These are phyloP conservation scores for Drosophila monieri DNA, from an alignment of 2,888 invertebrate species.

Conservation along the genomic window DNA sequence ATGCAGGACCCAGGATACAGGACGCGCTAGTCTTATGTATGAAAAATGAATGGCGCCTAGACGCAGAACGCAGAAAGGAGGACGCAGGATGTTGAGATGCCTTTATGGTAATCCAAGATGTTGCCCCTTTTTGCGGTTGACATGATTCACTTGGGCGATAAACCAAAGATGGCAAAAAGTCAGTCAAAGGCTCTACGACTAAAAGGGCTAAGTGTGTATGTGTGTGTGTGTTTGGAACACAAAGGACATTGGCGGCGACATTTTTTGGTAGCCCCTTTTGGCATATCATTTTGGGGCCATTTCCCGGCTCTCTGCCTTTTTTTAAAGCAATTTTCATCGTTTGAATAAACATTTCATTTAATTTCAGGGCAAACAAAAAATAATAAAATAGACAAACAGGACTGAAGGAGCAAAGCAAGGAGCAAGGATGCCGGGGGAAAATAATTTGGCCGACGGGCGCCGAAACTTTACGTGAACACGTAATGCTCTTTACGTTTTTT, in stretches of 20 bases:
- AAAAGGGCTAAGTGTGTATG: slow-evolving; percentile 29
- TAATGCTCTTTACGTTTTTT: slow-evolving; percentile 53
- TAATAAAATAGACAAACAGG: slow-evolving; percentile 68
- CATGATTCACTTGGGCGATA: slow-evolving; percentile 81
- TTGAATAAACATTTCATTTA: slow-evolving; percentile 79
- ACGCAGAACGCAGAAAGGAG: slow-evolving; percentile 6
- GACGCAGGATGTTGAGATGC: slow-evolving; percentile 44
- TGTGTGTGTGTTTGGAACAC: slow-evolving; percentile 32
- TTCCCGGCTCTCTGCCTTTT: slow-evolving; percentile 26
- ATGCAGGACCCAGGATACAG: slow-evolving; percentile 37
- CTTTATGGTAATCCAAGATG: slow-evolving; percentile 80
- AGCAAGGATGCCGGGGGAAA: slow-evolving; percentile 16
- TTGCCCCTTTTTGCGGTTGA: slow-evolving; percentile 77
- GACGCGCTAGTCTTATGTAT: slow-evolving; percentile 48
- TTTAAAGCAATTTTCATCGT: slow-evolving; percentile 73
- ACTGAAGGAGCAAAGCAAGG: slow-evolving; percentile 27
- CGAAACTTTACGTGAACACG: slow-evolving; percentile 69
- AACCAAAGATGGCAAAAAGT: slow-evolving; percentile 73
- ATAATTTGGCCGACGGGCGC: slow-evolving; percentile 66
- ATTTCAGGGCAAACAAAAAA: slow-evolving; percentile 67
- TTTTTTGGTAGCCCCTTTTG: slow-evolving; percentile 71
- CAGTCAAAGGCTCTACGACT: slow-evolving; percentile 48
- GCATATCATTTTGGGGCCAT: slow-evolving; percentile 46
- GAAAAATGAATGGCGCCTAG: slow-evolving; percentile 73
- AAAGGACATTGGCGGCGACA: slow-evolving; percentile 62